phyloP scores from a whole-genome alignment of 2,797 vertebrate species.

The Myotis planiceps region DNA sequence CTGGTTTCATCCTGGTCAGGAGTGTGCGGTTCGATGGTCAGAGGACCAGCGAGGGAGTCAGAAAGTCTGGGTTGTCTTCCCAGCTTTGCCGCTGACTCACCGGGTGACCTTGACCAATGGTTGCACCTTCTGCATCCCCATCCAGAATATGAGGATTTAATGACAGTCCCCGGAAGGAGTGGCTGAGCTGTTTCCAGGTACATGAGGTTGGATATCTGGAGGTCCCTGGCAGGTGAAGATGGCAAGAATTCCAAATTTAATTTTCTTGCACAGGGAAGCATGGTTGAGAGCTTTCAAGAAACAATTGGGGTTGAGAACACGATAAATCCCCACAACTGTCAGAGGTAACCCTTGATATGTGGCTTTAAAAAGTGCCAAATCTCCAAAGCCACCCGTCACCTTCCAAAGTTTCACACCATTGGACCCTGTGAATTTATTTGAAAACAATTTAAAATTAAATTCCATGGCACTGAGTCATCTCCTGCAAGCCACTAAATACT shows the following conservation, averaged over 20 bases:
- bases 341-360: constrained; percentile 51
- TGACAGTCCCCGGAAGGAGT: constrained; percentile 57
- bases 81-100: constrained; percentile 69
- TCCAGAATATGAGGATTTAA: constrained; percentile 63
- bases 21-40: constrained; percentile 73
- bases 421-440: constrained; percentile 55
- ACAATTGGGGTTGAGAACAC: background rate
- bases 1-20: constrained; percentile 63
- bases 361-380: constrained; percentile 8
- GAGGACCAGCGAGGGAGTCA: constrained; percentile 71
- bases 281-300: constrained; percentile 44
- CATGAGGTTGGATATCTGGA: background rate
- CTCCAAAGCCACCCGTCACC: constrained; percentile 47
- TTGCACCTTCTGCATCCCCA: constrained; percentile 36
- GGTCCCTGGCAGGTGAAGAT: constrained; percentile 36
- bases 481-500: constrained; percentile 64
- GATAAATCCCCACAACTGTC: constrained; percentile 33
- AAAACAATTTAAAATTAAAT: constrained; percentile 76
- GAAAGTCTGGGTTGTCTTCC: constrained; percentile 78
- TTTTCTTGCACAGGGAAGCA: constrained; percentile 41
- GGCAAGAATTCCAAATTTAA: constrained; percentile 32
- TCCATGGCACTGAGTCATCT: constrained; percentile 66
- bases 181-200: constrained; percentile 53
- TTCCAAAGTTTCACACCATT: constrained; percentile 59
- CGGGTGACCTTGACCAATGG: constrained; percentile 69